phyloP scores from a whole-genome alignment of 2,797 vertebrate species.

The Catostomus latipinnis region DNA sequence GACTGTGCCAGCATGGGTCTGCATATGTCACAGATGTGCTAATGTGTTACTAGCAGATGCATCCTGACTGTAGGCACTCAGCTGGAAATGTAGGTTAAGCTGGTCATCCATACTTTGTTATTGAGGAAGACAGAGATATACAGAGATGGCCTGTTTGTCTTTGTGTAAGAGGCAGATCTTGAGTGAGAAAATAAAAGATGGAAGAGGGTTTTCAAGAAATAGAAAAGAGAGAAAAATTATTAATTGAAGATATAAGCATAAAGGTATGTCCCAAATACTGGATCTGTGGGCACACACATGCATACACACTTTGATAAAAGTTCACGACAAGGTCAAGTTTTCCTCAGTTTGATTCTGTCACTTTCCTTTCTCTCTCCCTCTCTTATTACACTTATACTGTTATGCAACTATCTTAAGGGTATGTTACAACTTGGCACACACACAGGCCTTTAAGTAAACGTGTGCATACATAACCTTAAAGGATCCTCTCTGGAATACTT shows the following conservation, averaged over 20 bases:
- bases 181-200: slow-evolving; percentile 4
- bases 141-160: neutral
- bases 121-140: slow-evolving; percentile 4
- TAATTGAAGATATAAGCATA: neutral
- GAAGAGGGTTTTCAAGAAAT: neutral
- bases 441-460: slow-evolving; percentile 1
- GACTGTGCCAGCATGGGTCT: slow-evolving; percentile 26
- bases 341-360: neutral
- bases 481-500: no score
- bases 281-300: no score
- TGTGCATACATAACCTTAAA: slow-evolving; percentile 5
- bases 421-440: slow-evolving; percentile 5
- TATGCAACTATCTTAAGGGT: slow-evolving; percentile 34
- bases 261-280: no score
- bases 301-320: neutral
- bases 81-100: slow-evolving; percentile 76
- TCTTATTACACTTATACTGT: neutral
- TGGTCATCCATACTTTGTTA: slow-evolving; percentile 59
- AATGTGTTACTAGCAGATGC: slow-evolving; percentile 57
- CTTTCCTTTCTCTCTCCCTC: neutral
- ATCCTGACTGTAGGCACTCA: slow-evolving; percentile 57
- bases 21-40: slow-evolving; percentile 65
- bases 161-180: neutral
- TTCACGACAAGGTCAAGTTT: neutral
- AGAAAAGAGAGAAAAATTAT: neutral